Evolutionary conservation across 2,797 vertebrate species (phyloP), one percentile per base, ranked within the genome.

Genomic region (Pangasius djambal): DNA sequence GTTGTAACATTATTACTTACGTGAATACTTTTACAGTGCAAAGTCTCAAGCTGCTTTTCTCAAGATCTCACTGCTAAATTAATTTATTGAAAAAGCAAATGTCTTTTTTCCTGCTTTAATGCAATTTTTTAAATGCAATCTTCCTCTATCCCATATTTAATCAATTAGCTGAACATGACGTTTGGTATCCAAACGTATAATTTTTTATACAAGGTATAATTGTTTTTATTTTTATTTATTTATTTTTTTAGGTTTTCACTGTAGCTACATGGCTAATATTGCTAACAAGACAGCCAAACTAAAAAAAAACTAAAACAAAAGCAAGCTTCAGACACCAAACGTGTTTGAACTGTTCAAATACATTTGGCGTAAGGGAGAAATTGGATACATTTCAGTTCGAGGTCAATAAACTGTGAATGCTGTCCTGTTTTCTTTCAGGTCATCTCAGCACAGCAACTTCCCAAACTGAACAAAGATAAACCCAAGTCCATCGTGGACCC

Each of bases 401-500:
- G 37, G 3, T 72, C 12, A 37, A 25, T 59, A n/a, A 28, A 44
- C 55, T n/a, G 25, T n/a, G 31, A 31, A 48, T 2, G 4, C 28
- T 52, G 44, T 20, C 22, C 18, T 63, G 48, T 86, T 79, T 91
- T 15, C 72, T 44, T 78, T 82, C 85, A 99, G 98, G 94, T 99
- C 87, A 99, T 99, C 93, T 98, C 98, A 72, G 98, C 97, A 70
- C 98, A 99, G 94, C 98, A 99, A 94, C 93, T 99, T 74, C 98
- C 98, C 9, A 99, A 99, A 92, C 89, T 99, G 86, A 98, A 98
- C 93, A 97, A 97, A 94, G 96, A 95, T 88, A 98, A 98, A 91
- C 50, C 91, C 4, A 97, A 94, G 25, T 99, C 98, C 34, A 98
- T 99, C 0, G 98, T 99, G 63, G 98, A 99, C 93, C 98, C 98